A percentile compares a stretch with the other conserved stretches of the same genome.
These are phyloP conservation scores for Arothron firmamentum DNA, from an alignment of 2,113 vertebrate species.

Conservation along the genomic window DNA sequence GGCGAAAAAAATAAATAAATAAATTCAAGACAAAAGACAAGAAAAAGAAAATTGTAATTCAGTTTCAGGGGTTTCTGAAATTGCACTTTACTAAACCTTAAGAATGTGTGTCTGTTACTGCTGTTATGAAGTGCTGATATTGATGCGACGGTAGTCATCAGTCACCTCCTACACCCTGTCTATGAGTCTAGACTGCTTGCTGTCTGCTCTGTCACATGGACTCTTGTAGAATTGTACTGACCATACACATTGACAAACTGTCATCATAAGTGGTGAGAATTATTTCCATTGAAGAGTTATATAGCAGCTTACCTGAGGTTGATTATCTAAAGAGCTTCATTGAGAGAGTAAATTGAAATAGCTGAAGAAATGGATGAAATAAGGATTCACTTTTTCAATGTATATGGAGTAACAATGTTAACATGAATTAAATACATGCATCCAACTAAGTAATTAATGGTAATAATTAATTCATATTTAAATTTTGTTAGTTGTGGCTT, in stretches of 20 bases:
- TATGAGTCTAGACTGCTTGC: constrained; percentile 17
- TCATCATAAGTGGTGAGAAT: no score
- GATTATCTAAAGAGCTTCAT: no score
- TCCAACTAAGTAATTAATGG: no score
- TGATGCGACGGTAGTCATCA: constrained; percentile 59
- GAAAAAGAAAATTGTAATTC: constrained; percentile 74
- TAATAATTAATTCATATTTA: no score
- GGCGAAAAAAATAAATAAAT: constrained; percentile 8
- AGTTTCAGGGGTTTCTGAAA: constrained; percentile 65
- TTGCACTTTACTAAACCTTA: constrained; percentile 27
- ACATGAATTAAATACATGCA: no score
- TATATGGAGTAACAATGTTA: no score
- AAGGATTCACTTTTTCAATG: no score
- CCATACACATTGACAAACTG: constrained; percentile 21
- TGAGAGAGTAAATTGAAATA: no score
- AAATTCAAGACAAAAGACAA: constrained; percentile 39
- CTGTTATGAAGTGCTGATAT: constrained; percentile 58
- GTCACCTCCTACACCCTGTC: constrained; percentile 60
- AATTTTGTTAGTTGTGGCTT: no score
- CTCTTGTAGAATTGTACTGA: constrained; percentile 9
- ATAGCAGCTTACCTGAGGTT: no score
- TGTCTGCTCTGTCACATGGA: constrained; percentile 28
- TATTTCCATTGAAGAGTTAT: no score
- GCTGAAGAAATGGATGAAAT: no score
- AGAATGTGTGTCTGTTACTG: constrained; percentile 28